Evolutionary conservation across 2,888 invertebrate species (phyloP), one percentile per base, ranked within the genome.

Genomic region (Napeogenes inachia): DNA sequence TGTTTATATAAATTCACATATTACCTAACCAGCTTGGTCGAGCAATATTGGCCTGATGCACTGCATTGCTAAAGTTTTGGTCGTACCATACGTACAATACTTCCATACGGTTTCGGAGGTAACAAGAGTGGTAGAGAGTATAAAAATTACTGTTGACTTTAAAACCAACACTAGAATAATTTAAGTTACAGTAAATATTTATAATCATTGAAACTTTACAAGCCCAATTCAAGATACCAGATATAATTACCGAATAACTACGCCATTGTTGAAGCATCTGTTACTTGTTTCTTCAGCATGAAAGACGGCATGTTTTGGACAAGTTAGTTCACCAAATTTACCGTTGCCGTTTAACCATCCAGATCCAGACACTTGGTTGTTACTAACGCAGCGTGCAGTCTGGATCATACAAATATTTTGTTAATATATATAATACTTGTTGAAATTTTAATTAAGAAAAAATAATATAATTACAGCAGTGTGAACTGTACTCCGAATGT

Each of bases 41-140:
- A 45, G 79, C 83, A 4, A 92, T 91, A 1, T 83, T 80, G 2
- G 74, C 79, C 73, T 92, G 91, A 57, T 88, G 86, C 0, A 91
- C 81, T 8, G 83, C 81, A 63, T 92, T 91, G 0, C 78, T 78
- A 0, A 85, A 74, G n/a, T 84, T 85, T 66, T 92, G 82, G 54
- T 87, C 83, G 62, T 87, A 89, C 76, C 88, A 85, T 0, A 91
- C 90, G 69, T 92, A 93, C 8, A 92, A 70, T 0, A 92, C 89
- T 68, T 88, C 89, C 60, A 91, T 78, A 0, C 84, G 79, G 4
- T 70, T 75, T 46, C 85, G 81, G 74, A 93, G 89, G 69, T 92
- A 93, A 75, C 93, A 93, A 0, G 92, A 84, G 69, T 82, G 85
- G 68, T 91, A 91, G 8, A 86, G 73, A 30, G 85, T 81, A 65